Percentiles rank a stretch among this genome's conserved stretches.
phyloP scores from a whole-genome alignment of 2,797 vertebrate species.

The Cephalopachus bancanus region DNA sequence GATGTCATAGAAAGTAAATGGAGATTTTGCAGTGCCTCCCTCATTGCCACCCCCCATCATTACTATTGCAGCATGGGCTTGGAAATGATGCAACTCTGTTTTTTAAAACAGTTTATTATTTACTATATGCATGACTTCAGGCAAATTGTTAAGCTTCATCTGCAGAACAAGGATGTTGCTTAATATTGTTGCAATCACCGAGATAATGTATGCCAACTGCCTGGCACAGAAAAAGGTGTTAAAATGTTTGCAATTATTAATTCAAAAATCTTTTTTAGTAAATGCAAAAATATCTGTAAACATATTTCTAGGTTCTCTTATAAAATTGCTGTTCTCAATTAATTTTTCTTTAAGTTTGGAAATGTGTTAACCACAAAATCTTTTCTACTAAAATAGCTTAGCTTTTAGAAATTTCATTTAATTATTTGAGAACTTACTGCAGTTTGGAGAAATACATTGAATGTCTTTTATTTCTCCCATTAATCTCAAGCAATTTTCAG shows the following conservation, averaged over 20 bases:
- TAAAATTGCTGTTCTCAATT: background rate
- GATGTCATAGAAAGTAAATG: background rate
- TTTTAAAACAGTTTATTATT: slow-evolving; percentile 6
- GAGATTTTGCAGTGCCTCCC: background rate
- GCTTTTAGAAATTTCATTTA: background rate
- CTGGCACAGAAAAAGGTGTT: background rate
- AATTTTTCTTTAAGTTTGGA: slow-evolving; percentile 8
- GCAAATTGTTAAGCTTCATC: background rate
- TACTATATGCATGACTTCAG: background rate
- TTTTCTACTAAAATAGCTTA: slow-evolving; percentile 39
- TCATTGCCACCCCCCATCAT: background rate
- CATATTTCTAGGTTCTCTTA: background rate
- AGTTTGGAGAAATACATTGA: slow-evolving; percentile 28
- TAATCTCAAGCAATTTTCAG: slow-evolving; percentile 38
- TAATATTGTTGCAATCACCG: background rate
- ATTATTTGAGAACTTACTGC: background rate
- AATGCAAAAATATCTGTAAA: slow-evolving; percentile 14
- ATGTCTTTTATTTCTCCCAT: slow-evolving; percentile 27
- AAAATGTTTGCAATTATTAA: slow-evolving; percentile 12
- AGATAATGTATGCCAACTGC: background rate
- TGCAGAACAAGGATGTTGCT: background rate
- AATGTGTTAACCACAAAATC: background rate
- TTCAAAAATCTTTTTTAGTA: background rate
- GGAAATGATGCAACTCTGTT: background rate
- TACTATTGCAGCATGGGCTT: background rate